phyloP scores from a whole-genome alignment of 1,140 invertebrate species.

The Penaeus chinensis region DNA sequence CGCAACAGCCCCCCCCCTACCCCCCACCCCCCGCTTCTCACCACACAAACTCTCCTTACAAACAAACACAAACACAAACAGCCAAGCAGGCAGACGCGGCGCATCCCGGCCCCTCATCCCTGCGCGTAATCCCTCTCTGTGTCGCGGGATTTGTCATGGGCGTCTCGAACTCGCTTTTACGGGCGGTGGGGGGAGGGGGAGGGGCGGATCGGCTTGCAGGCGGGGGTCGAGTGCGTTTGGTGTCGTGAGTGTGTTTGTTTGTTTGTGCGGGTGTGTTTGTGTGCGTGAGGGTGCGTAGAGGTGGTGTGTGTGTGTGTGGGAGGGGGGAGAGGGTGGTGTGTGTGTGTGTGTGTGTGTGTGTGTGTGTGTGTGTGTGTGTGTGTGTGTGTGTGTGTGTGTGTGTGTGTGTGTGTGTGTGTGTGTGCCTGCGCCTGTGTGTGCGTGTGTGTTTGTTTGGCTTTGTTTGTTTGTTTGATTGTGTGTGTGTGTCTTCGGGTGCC shows the following conservation, averaged over 20 bases:
- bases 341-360: constrained; percentile 10
- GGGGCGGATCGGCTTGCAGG: no score
- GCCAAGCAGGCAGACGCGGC: no score
- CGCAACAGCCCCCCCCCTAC: no score
- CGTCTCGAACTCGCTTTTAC: no score
- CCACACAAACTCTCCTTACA: no score
- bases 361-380: background rate
- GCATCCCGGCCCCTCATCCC: no score
- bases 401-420: background rate
- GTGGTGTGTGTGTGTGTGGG: background rate
- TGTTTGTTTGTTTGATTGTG: background rate
- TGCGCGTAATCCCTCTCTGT: no score
- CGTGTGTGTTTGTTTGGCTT: background rate
- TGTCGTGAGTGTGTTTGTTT: background rate
- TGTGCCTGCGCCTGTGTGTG: background rate
- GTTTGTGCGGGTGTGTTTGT: background rate
- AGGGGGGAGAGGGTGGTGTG: constrained; percentile 1
- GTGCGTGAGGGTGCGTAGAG: background rate
- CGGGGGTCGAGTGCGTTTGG: no score
- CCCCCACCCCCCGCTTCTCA: no score
- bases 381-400: background rate
- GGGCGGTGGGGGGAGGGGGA: no score
- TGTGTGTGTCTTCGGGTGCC: background rate
- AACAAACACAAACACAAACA: no score
- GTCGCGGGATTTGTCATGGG: no score